Conservation (phyloP, 2,113 vertebrate species). For the Mus pahari region DNA sequence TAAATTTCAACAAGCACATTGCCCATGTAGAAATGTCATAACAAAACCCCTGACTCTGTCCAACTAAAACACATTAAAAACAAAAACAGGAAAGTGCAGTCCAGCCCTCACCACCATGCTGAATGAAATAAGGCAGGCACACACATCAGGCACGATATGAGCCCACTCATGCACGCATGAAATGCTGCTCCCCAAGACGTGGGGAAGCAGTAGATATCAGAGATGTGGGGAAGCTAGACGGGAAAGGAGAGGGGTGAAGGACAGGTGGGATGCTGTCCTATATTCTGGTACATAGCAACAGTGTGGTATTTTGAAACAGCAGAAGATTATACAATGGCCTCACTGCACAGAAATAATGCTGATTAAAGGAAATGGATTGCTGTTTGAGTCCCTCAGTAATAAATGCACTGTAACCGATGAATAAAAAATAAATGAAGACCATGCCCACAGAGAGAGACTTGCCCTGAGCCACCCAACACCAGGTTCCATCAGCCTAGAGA, state of each 20-base stretch:
- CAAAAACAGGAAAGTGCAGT: neutral
- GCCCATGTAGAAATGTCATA: neutral
- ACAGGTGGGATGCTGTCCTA: neutral
- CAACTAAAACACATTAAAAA: neutral
- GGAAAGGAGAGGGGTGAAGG: no score
- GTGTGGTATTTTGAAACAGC: neutral
- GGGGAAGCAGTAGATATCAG: neutral
- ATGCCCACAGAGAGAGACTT: neutral
- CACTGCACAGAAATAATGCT: neutral
- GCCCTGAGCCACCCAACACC: neutral
- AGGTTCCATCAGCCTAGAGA: neutral
- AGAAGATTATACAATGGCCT: neutral
- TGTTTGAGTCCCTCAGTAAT: neutral
- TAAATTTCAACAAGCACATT: neutral
- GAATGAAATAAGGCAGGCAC: neutral
- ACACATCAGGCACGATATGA: neutral
- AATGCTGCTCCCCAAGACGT: neutral
- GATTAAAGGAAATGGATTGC: fast-evolving
- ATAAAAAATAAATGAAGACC: neutral
- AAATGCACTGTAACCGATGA: neutral
- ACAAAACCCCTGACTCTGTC: neutral
- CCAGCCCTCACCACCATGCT: neutral
- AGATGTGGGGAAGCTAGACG: neutral
- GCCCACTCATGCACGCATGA: neutral
- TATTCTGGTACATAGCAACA: neutral